A percentile compares a stretch with the other conserved stretches of the same genome.
Evolutionary conservation across 2,113 vertebrate species (phyloP).

Genomic region (Vidua macroura): DNA sequence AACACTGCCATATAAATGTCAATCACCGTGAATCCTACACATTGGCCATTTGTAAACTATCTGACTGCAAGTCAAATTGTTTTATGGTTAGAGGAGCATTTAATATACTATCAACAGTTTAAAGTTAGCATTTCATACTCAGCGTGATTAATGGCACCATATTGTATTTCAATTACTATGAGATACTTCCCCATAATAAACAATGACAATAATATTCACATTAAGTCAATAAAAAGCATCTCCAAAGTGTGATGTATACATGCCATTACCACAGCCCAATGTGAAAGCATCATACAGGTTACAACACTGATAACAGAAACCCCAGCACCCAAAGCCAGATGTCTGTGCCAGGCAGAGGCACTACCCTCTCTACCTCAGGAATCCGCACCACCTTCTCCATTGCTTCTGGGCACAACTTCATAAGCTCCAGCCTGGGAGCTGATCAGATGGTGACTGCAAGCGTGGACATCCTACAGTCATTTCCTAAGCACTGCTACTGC

Average conservation of each 20-base stretch:
- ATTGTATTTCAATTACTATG: conserved; percentile 79
- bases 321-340: neutral
- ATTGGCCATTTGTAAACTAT: conserved; percentile 38
- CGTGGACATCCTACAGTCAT: neutral
- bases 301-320: conserved; percentile 45
- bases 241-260: conserved; percentile 72
- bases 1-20: neutral
- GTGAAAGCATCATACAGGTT: conserved; percentile 61
- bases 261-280: conserved; percentile 60
- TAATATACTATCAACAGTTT: conserved; percentile 72
- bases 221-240: conserved; percentile 80
- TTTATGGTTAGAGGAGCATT: conserved; percentile 73
- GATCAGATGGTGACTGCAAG: neutral
- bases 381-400: neutral
- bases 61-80: conserved; percentile 60
- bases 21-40: neutral
- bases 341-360: neutral
- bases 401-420: neutral
- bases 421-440: neutral
- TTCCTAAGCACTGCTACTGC: neutral
- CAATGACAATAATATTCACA: conserved; percentile 78
- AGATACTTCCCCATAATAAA: conserved; percentile 74
- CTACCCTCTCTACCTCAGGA: neutral
- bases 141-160: conserved; percentile 73
- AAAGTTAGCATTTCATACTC: conserved; percentile 74